Conservation (phyloP, 2,113 vertebrate species). For the Columba janthina region DNA sequence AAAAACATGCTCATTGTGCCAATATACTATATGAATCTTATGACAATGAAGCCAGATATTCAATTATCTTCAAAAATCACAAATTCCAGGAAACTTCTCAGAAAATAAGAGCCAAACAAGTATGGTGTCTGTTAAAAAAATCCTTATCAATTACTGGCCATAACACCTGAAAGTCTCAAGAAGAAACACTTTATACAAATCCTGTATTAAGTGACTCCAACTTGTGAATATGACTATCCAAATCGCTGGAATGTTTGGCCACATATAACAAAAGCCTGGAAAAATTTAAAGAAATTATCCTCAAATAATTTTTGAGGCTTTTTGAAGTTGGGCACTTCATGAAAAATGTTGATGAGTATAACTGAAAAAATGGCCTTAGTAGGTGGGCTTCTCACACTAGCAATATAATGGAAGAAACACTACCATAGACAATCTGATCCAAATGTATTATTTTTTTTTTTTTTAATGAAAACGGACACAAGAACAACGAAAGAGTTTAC, state of each 20-base stretch:
- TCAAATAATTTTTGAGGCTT: fast-evolving
- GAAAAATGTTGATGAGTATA: neutral
- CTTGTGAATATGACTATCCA: neutral
- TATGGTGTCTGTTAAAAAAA: neutral
- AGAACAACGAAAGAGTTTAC: neutral
- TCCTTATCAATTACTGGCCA: neutral
- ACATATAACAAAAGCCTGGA: neutral
- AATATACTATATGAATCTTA: neutral
- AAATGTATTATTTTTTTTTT: neutral
- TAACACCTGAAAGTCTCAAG: neutral
- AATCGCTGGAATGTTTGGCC: neutral
- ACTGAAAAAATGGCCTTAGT: neutral
- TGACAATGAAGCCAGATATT: neutral
- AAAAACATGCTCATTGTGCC: neutral
- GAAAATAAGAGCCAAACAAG: neutral
- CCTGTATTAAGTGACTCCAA: neutral
- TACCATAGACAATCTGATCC: neutral
- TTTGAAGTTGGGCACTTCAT: neutral
- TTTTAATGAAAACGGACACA: neutral
- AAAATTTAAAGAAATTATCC: neutral
- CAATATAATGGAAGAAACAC: neutral
- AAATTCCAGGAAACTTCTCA: neutral
- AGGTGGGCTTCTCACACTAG: neutral
- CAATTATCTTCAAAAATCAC: neutral
- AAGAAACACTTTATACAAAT: neutral